Base-by-base conservation (phyloP, 1,140 invertebrate species). In the Euura lappo region DNA sequence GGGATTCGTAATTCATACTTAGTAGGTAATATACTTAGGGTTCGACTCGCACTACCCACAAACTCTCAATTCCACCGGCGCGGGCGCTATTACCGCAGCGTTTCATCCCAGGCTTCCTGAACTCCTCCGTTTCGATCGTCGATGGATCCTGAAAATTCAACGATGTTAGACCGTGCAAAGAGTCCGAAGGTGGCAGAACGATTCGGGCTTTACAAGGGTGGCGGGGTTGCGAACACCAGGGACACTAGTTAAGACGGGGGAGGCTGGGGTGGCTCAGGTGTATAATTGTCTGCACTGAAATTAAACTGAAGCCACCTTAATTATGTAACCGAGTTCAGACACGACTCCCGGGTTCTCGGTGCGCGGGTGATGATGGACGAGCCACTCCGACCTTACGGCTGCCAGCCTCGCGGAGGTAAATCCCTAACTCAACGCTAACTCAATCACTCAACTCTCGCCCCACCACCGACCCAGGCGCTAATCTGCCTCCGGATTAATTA, bases 241-340 rank as follows among this genome's bases (percentile, higher is more conserved):
- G 51, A 60, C 51, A 60, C 51, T 60, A n/a, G 51, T 60, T 60
- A 60, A 60, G 51, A 60, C 51, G 51, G 13, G 6, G 28, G 28
- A 28, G 28, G 0, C 1, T 1, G 28, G 51, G 8, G 10, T 60
- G 51, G 51, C 51, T 60, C 51, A 60, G 51, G 51, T 60, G 51
- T 60, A 60, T 60, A 86, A 87, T 86, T 82, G 83, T 84, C 85
- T 81, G 75, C 76, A 82, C 78, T 80, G 80, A 86, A 86, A 86
- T 87, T 87, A 87, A 87, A 86, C 84, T 84, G 83, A 85, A 87
- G 84, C 86, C 85, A 80, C 81, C 82, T 88, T 88, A 87, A 87
- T 88, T 86, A 87, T 85, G 81, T 79, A 86, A 84, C 71, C 79
- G 51, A 60, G 51, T 60, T 60, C 51, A 60, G 51, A 8, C 72